phyloP scores from a whole-genome alignment of 2,888 invertebrate species.

The Gari tellinella region DNA sequence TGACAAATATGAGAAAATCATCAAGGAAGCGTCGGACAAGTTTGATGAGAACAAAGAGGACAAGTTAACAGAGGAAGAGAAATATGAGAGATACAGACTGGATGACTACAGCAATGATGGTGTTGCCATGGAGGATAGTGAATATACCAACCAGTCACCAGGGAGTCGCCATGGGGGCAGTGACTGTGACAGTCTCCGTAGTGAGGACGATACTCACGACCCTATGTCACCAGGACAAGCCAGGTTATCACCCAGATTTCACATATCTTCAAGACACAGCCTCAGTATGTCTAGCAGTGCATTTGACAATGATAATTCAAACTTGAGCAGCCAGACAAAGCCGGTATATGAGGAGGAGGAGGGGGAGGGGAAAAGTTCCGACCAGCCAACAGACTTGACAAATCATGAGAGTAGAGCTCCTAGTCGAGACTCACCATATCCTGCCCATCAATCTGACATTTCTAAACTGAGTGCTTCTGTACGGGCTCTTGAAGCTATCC shows the following conservation, averaged over 20 bases:
- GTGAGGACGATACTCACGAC: conserved; percentile 37
- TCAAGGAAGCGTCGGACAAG: conserved; percentile 19
- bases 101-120: conserved; percentile 21
- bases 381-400: conserved; percentile 11
- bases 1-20: conserved; percentile 55
- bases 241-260: conserved; percentile 28
- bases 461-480: conserved; percentile 29
- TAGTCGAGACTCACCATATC: neutral
- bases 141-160: conserved; percentile 33
- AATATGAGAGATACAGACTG: conserved; percentile 32
- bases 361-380: neutral
- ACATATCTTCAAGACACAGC: conserved; percentile 7
- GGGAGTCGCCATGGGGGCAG: conserved; percentile 34
- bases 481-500: conserved; percentile 19
- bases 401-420: neutral
- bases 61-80: conserved; percentile 32
- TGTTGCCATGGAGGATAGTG: conserved; percentile 36
- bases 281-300: conserved; percentile 1
- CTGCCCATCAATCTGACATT: conserved; percentile 21
- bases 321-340: neutral
- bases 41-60: conserved; percentile 19
- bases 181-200: conserved; percentile 43
- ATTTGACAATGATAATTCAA: neutral
- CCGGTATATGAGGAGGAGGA: neutral
- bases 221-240: conserved; percentile 35